Percentiles rank a stretch among this genome's conserved stretches.
phyloP scores from a whole-genome alignment of 2,797 vertebrate genomes.

The Periophthalmus magnuspinnatus region DNA sequence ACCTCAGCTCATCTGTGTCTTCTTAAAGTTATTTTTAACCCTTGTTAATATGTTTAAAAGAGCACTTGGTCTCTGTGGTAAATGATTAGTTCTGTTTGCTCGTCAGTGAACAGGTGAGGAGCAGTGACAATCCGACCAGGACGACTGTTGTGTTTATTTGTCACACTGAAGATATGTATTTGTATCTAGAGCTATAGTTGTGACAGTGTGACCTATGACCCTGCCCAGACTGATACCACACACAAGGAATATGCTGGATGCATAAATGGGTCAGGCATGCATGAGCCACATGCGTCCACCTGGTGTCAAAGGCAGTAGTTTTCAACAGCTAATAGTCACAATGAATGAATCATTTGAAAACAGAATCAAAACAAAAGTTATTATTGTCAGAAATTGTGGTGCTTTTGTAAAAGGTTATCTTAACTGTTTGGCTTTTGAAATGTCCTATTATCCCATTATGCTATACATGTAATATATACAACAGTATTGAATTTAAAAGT shows the following conservation, averaged over 20 bases:
- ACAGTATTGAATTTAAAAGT: conserved; percentile 1
- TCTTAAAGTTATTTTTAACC: conserved; percentile 36
- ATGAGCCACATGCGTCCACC: background rate
- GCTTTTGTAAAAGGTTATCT: background rate
- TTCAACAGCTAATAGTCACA: background rate
- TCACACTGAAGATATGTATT: conserved; percentile 24
- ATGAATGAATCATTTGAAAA: background rate
- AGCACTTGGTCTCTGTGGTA: conserved; percentile 12
- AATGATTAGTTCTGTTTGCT: conserved; percentile 25
- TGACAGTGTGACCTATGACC: conserved; percentile 38
- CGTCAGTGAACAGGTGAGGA: conserved; percentile 54
- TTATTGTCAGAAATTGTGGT: background rate
- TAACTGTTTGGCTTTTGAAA: background rate
- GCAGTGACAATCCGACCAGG: conserved; percentile 14
- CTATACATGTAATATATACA: background rate
- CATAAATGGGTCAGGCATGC: conserved; percentile 19
- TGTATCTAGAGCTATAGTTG: conserved; percentile 28
- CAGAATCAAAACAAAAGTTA: background rate
- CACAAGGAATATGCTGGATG: conserved; percentile 6
- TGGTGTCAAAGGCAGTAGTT: conserved; percentile 11
- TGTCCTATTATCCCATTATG: background rate
- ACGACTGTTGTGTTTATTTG: conserved; percentile 29
- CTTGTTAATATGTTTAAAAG: background rate
- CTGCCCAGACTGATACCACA: conserved; percentile 1
- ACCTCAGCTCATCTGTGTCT: conserved; percentile 12